phyloP scores from a whole-genome alignment of 2,797 vertebrate genomes.

The Diglossa cyanea region DNA sequence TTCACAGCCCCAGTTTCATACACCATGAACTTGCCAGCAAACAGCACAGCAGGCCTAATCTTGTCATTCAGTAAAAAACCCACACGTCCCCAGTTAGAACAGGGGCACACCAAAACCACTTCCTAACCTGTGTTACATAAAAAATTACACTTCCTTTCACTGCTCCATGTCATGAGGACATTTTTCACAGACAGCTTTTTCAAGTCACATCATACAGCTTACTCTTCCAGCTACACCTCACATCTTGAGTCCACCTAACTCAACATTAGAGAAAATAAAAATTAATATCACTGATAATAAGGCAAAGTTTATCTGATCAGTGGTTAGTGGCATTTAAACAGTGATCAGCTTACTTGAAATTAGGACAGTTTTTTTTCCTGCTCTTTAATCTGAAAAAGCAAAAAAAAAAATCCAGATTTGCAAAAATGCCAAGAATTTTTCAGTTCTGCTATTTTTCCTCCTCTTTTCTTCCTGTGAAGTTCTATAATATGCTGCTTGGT shows the following conservation, averaged over 20 bases:
- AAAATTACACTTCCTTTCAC: background rate
- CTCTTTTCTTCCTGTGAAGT: constrained; percentile 9
- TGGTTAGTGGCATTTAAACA: background rate
- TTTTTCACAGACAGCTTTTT: background rate
- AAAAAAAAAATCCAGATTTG: background rate
- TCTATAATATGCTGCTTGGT: background rate
- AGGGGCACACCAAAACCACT: background rate
- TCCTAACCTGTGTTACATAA: background rate
- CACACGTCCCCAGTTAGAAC: fast-evolving
- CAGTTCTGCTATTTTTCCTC: constrained; percentile 3
- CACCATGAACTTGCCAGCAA: background rate
- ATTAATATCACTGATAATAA: background rate
- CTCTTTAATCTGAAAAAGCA: background rate
- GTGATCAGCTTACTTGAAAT: background rate
- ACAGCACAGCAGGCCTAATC: background rate
- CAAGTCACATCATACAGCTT: background rate
- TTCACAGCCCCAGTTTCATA: background rate
- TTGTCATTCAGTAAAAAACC: background rate
- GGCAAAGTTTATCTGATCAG: background rate
- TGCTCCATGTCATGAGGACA: background rate
- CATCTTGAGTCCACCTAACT: background rate
- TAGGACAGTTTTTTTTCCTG: background rate
- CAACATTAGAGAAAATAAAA: background rate
- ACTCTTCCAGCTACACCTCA: background rate
- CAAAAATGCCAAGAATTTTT: constrained; percentile 3